Conservation (phyloP, 2,888 invertebrate genomes). For the Synergus itoensis region DNA sequence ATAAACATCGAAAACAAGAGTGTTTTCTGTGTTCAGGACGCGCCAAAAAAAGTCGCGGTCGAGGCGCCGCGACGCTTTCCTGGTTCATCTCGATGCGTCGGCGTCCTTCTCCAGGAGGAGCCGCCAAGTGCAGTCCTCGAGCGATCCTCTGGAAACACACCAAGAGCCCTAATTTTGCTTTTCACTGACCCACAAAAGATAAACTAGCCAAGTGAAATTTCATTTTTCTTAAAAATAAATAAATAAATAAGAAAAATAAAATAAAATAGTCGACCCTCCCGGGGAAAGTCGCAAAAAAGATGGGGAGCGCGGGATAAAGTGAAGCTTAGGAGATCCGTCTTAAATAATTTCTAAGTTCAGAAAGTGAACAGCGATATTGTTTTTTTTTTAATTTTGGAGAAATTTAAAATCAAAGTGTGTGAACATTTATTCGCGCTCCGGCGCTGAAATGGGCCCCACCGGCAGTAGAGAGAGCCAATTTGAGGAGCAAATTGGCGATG, state of each 20-base stretch:
- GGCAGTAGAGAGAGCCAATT: conserved; percentile 73
- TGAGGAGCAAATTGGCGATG: conserved; percentile 73
- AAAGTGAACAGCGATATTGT: not conserved
- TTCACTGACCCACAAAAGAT: not conserved
- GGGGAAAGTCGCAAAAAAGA: conserved; percentile 14
- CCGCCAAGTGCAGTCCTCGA: conserved; percentile 33
- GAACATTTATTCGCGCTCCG: conserved; percentile 46
- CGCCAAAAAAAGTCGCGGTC: conserved; percentile 14
- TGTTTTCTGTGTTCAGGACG: not conserved
- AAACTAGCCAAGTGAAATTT: not conserved
- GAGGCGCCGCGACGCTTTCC: conserved; percentile 27
- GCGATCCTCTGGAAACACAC: not conserved
- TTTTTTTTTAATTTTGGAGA: not conserved
- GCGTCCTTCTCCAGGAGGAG: conserved; percentile 36
- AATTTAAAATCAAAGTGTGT: not conserved
- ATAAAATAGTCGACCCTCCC: conserved; percentile 8
- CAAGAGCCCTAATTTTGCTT: not conserved
- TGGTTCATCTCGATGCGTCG: conserved; percentile 28
- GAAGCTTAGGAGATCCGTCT: not conserved
- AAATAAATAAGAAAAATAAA: not conserved
- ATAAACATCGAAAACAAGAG: not conserved
- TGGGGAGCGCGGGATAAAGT: conserved; percentile 34
- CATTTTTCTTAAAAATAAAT: not conserved
- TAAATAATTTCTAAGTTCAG: not conserved
- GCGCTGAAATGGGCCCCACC: conserved; percentile 72